Conservation (phyloP, 2,888 invertebrate species). For the Amblyjoppa fuscipennis region DNA sequence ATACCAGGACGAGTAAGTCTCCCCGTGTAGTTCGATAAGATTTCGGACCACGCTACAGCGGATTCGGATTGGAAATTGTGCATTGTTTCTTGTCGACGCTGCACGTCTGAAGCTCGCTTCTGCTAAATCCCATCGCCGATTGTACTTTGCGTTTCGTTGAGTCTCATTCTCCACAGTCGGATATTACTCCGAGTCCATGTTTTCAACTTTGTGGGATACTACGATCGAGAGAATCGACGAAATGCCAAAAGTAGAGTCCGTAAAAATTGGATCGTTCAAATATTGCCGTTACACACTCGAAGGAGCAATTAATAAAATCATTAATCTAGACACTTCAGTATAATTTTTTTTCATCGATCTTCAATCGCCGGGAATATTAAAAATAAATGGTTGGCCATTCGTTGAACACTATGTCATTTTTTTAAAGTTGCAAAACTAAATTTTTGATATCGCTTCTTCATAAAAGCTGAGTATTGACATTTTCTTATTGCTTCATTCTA, state of each 20-base stretch:
- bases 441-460: no score
- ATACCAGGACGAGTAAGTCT: slow-evolving; percentile 13
- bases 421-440: no score
- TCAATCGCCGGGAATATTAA: no score
- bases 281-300: no score
- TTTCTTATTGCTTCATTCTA: no score
- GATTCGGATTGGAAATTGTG: slow-evolving; percentile 18
- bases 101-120: slow-evolving; percentile 10
- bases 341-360: no score
- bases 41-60: slow-evolving; percentile 41
- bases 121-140: slow-evolving; percentile 8
- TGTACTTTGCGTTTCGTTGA: slow-evolving; percentile 36
- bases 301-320: no score
- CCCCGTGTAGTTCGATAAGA: slow-evolving; percentile 43
- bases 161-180: slow-evolving; percentile 11
- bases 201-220: not conserved
- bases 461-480: no score
- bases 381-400: no score
- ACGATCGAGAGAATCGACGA: not conserved
- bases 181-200: not conserved
- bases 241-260: not conserved
- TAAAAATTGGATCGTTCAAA: not conserved
- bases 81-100: slow-evolving; percentile 54
- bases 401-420: no score
- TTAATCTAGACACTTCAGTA: no score